Conservation (phyloP, 2,888 invertebrate species). For the Drosophila anceps region DNA sequence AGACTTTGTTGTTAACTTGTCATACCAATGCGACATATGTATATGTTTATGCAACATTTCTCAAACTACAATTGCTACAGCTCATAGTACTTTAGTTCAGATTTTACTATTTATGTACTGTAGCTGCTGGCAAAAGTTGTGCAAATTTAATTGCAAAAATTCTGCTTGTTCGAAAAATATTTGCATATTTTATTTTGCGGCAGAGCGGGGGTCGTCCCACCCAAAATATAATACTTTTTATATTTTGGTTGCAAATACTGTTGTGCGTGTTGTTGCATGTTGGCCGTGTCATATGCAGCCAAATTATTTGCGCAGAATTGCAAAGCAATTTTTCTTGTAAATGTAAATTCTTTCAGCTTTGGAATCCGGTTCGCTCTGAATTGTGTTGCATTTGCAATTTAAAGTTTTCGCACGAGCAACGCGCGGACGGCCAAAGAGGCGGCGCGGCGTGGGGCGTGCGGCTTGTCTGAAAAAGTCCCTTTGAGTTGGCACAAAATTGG, state of each 20-base stretch:
- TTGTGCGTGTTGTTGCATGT: conserved; percentile 11
- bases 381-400: conserved; percentile 69
- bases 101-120: background rate
- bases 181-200: conserved; percentile 33
- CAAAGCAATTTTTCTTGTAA: conserved; percentile 57
- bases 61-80: background rate
- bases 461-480: conserved; percentile 28
- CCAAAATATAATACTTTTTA: conserved; percentile 12
- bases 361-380: conserved; percentile 40
- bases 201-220: background rate
- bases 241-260: conserved; percentile 1
- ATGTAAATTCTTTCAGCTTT: conserved; percentile 61
- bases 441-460: background rate
- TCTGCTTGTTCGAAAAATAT: conserved; percentile 2
- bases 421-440: background rate
- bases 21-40: too few relatives aligned
- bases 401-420: conserved; percentile 49
- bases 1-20: too few relatives aligned
- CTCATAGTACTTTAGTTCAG: background rate
- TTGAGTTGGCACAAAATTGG: conserved; percentile 50
- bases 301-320: conserved; percentile 56
- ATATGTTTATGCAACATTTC: too few relatives aligned
- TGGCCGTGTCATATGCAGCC: conserved; percentile 40
- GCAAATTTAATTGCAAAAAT: conserved; percentile 31
- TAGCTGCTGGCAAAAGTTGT: background rate